A percentile compares a stretch with the other conserved stretches of the same genome.
These are phyloP conservation scores for Grammomys dolichurus DNA, from an alignment of 2,113 vertebrate genomes.

Conservation along the genomic window DNA sequence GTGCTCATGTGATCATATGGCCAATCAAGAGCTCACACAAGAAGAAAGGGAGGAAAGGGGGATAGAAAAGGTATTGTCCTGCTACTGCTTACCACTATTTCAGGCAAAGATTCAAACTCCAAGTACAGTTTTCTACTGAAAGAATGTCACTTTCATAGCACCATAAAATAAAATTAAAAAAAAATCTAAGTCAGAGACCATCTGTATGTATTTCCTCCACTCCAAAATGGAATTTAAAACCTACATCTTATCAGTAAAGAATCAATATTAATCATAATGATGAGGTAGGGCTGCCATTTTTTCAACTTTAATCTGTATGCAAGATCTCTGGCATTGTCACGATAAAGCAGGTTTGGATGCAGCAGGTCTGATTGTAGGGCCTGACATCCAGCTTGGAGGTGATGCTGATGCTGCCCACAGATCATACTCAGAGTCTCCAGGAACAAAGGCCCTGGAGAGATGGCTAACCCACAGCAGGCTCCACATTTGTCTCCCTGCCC, in stretches of 20 bases:
- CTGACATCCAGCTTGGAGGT: background rate
- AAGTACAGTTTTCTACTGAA: background rate
- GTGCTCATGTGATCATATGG: background rate
- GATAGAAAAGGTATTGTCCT: background rate
- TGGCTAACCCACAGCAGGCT: background rate
- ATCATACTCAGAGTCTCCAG: background rate
- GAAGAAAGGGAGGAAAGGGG: background rate
- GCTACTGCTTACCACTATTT: background rate
- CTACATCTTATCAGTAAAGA: background rate
- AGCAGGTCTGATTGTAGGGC: background rate
- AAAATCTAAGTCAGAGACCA: background rate
- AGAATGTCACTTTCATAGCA: background rate
- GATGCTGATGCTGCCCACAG: background rate
- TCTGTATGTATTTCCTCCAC: background rate
- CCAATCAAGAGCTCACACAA: background rate
- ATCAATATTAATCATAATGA: constrained; percentile 2
- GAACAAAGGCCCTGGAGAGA: background rate
- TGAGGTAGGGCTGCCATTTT: background rate
- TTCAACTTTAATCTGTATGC: background rate
- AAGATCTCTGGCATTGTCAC: background rate
- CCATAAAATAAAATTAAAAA: background rate
- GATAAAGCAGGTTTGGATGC: background rate
- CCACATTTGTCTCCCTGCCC: background rate
- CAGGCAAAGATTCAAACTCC: background rate
- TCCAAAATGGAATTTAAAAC: background rate